Conservation (phyloP, 1,140 invertebrate species). For the Spodoptera frugiperda region DNA sequence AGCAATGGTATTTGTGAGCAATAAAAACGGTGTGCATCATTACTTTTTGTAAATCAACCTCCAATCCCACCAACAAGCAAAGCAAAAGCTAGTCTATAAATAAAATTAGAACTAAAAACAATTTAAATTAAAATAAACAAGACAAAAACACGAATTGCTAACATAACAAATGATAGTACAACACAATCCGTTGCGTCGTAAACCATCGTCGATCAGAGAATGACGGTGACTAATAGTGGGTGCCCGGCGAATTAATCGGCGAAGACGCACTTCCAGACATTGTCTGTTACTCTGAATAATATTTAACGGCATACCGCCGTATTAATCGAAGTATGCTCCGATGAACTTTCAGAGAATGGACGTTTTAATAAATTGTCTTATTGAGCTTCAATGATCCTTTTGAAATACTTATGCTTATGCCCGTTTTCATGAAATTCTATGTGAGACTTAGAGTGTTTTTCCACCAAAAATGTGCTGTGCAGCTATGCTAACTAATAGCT, state of each 20-base stretch:
- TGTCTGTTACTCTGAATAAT: background rate
- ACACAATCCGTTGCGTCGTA: slow-evolving; percentile 8
- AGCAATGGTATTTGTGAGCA: too few relatives aligned
- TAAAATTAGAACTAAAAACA: background rate
- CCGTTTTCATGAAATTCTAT: too few relatives aligned
- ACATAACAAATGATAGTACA: slow-evolving; percentile 4
- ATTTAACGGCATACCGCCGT: slow-evolving; percentile 11
- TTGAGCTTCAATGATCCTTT: slow-evolving; percentile 1
- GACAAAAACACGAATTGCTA: background rate
- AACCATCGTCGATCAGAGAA: slow-evolving; percentile 6
- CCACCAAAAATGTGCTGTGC: too few relatives aligned
- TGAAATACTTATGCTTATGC: too few relatives aligned
- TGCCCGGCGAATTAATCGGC: slow-evolving; percentile 28
- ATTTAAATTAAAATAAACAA: background rate
- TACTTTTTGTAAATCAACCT: too few relatives aligned
- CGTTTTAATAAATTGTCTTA: slow-evolving; percentile 5
- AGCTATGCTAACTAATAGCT: too few relatives aligned
- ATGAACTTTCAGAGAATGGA: background rate
- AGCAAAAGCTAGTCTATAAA: too few relatives aligned
- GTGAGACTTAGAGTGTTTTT: too few relatives aligned
- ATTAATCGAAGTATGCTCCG: slow-evolving; percentile 14
- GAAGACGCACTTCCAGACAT: slow-evolving; percentile 31
- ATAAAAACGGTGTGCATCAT: too few relatives aligned
- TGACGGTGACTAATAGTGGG: slow-evolving; percentile 31
- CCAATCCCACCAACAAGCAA: too few relatives aligned